Evolutionary conservation across 1,140 invertebrate species (phyloP).

Genomic region (Kradibia gibbosae): DNA sequence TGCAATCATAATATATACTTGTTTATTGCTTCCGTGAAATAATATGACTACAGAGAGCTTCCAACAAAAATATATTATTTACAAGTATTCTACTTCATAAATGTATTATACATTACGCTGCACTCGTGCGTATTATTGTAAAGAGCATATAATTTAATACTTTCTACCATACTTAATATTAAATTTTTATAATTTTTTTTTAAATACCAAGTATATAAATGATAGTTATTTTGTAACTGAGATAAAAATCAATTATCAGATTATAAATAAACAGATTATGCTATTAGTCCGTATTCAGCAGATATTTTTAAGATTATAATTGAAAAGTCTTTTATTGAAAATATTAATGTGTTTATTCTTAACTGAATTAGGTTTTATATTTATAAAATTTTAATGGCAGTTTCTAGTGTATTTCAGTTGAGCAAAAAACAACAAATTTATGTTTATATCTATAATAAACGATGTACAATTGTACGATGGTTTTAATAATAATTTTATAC

Average conservation of each 20-base stretch:
- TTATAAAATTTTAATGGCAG: no score
- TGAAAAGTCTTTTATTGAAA: no score
- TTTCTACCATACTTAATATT: slow-evolving; percentile 6
- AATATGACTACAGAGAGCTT: background rate
- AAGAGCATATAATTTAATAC: slow-evolving; percentile 5
- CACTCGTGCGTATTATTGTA: background rate
- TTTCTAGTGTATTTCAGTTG: no score
- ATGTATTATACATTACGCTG: background rate
- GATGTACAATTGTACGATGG: no score
- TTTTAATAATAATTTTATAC: no score
- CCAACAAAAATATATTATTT: background rate
- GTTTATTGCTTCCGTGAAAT: background rate
- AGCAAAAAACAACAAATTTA: no score
- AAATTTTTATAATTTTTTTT: slow-evolving; percentile 1
- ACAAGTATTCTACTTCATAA: background rate
- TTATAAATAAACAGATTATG: no score
- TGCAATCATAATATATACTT: background rate
- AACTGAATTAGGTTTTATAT: no score
- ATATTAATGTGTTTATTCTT: no score
- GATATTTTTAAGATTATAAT: no score
- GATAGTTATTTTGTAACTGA: background rate
- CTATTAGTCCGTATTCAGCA: no score
- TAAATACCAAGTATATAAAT: background rate
- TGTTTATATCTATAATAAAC: no score
- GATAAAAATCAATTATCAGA: background rate